These are phyloP conservation scores for Panagrolaimus sp. DNA, from an alignment of 1,140 invertebrate genomes.

Conservation along the genomic window DNA sequence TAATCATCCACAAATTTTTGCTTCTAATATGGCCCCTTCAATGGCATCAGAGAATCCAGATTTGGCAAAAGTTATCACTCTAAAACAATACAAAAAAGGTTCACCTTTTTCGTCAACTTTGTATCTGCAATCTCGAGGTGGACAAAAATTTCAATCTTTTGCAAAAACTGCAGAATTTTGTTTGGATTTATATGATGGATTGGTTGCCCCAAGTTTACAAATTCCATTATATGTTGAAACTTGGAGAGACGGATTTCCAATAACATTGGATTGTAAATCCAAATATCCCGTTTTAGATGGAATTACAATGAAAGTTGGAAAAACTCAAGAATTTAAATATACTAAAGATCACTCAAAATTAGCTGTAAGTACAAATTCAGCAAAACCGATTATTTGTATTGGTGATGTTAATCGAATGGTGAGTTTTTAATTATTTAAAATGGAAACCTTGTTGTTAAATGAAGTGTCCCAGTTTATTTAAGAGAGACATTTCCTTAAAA, in stretches of 20 bases:
- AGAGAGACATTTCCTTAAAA: no score
- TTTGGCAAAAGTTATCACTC: slow-evolving; percentile 40
- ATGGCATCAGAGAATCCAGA: slow-evolving; percentile 35
- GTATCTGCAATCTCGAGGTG: slow-evolving; percentile 22
- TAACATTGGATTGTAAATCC: slow-evolving; percentile 19
- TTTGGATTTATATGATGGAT: slow-evolving; percentile 34
- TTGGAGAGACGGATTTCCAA: slow-evolving; percentile 32
- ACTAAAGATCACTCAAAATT: slow-evolving; percentile 46
- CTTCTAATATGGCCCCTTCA: slow-evolving; percentile 30
- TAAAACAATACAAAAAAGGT: slow-evolving; percentile 31
- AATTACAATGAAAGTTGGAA: slow-evolving; percentile 23
- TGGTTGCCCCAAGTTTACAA: slow-evolving; percentile 39
- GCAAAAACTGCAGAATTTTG: slow-evolving; percentile 39
- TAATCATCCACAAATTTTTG: slow-evolving; percentile 40
- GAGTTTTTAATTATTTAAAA: slow-evolving; percentile 7
- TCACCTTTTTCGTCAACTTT: slow-evolving; percentile 19
- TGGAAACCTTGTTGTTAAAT: no score
- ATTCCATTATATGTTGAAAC: slow-evolving; percentile 36
- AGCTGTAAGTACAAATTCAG: slow-evolving; percentile 26
- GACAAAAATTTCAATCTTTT: slow-evolving; percentile 32
- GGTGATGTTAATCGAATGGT: slow-evolving; percentile 49
- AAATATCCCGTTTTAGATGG: slow-evolving; percentile 24
- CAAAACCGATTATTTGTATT: slow-evolving; percentile 35
- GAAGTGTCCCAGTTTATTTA: no score
- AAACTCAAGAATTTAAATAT: slow-evolving; percentile 35